Evolutionary conservation across 2,797 vertebrate species (phyloP), one percentile per base, ranked within the genome.

Genomic region (Acomys russatus): DNA sequence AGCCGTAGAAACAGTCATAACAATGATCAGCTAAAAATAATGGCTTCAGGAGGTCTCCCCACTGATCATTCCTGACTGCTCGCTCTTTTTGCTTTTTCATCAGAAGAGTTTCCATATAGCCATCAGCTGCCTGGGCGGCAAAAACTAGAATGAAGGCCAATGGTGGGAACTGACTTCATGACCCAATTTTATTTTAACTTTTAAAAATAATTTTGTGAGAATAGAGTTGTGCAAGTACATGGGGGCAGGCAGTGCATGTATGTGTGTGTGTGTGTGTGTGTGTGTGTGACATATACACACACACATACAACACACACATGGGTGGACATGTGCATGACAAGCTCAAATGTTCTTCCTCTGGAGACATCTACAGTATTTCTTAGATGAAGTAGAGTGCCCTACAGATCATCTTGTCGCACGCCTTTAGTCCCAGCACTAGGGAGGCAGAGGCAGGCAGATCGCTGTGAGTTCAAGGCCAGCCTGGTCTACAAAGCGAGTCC

Each of bases 1-100:
- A 98, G 97, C 98, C 97, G 96, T 98, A 97, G 97, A 97, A 98
- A 98, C 97, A 98, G 98, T 98, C 98, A 98, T 97, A 98, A 98
- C 98, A 98, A 97, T 82, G 61, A 95, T 96, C 83, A 93, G 97
- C 92, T 95, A 80, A 98, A 98, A 98, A 97, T 97, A 98, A 98
- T 96, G 88, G 96, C 78, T 97, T 97, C 96, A 97, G 96, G 96
- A 95, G 95, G 87, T 0, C 2, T 61, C 97, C 98, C 93, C 95
- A 94, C 98, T 97, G 94, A 96, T 98, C 5, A 15, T 96, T 96
- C 84, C 73, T 56, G 49, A 93, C 92, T 71, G 35, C 82, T 93
- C 96, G 61, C 95, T 92, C 78, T 93, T 94, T 74, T 89, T 93
- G 44, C 71, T 91, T 63, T 96, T 96, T 76, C 0, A 94, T 94